Base-by-base conservation (phyloP, 1,140 invertebrate genomes). In the Luehdorfia chinensis region DNA sequence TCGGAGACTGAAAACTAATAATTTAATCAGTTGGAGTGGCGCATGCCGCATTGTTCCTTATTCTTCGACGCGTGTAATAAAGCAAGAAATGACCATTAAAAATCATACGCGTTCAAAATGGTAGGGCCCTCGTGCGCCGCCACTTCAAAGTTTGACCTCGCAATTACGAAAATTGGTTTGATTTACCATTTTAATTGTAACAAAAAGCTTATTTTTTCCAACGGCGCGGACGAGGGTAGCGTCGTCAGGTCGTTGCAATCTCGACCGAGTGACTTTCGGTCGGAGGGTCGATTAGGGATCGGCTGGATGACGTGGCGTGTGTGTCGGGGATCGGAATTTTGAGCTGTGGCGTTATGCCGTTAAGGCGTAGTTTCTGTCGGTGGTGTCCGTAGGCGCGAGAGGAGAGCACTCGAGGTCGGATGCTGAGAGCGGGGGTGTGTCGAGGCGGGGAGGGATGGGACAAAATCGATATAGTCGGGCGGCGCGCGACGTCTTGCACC, bases 111-210 rank as follows among this genome's bases (percentile, higher is more conserved):
- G 70, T 65, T 73, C 59, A 60, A 84, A 75, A 74, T 71, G 63
- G 52, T 57, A 63, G 62, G 54, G 63, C 56, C 56, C 54, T 28
- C 59, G 65, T 68, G 69, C 66, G 63, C 70, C 59, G 63, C 51
- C 74, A 71, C 77, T 85, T 71, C 56, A 79, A 83, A 79, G 74
- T 85, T 81, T 79, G 81, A 81, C 78, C 81, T 81, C 75, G 81
- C 81, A 85, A 84, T 85, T 85, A 85, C 77, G 84, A 80, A 83
- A 85, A 84, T 85, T 85, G 79, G 78, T 85, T 85, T 83, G 81
- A 85, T 85, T 83, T 85, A 84, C 74, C 81, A 83, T 81, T 85
- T 85, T 80, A 85, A 85, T 84, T 83, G 81, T 85, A 80, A 84
- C 78, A 83, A 83, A 85, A 85, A 85, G 77, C 78, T 80, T 80